These are phyloP conservation scores for Dynastes maya DNA, from an alignment of 2,888 invertebrate species.

Conservation along the genomic window DNA sequence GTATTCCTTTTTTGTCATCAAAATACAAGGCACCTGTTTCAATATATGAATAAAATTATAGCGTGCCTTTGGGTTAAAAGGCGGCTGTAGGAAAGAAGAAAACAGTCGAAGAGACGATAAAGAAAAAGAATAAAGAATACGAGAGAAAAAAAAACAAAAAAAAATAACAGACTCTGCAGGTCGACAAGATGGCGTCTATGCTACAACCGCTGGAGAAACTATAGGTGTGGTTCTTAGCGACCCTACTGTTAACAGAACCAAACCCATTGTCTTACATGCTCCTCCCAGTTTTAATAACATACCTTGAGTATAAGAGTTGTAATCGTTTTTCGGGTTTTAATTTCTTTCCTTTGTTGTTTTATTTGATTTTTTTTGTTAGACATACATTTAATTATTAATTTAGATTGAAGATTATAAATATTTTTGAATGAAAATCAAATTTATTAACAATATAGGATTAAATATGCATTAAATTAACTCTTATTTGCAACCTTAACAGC, in stretches of 20 bases:
- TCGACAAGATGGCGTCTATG: slow-evolving; percentile 61
- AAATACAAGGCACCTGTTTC: slow-evolving; percentile 51
- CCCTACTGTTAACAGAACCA: slow-evolving; percentile 60
- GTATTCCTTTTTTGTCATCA: slow-evolving; percentile 46
- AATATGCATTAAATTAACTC: too few species aligned
- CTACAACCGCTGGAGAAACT: slow-evolving; percentile 58
- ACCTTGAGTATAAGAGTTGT: slow-evolving; percentile 37
- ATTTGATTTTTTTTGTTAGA: slow-evolving; percentile 10
- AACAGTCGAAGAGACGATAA: slow-evolving; percentile 44
- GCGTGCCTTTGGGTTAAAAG: slow-evolving; percentile 49
- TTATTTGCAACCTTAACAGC: too few species aligned
- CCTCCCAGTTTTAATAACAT: slow-evolving; percentile 61
- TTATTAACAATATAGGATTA: too few species aligned
- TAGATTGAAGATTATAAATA: too few species aligned
- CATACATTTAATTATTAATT: not conserved
- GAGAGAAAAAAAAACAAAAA: slow-evolving; percentile 3
- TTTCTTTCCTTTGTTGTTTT: slow-evolving; percentile 24
- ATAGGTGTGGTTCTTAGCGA: slow-evolving; percentile 61
- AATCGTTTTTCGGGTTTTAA: not conserved
- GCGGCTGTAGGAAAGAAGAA: slow-evolving; percentile 30
- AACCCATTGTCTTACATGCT: slow-evolving; percentile 62
- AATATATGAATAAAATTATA: slow-evolving; percentile 53
- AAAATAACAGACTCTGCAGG: slow-evolving; percentile 57
- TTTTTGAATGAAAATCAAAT: too few species aligned
- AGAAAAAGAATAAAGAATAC: slow-evolving; percentile 54